Evolutionary conservation across 2,888 invertebrate genomes (phyloP), one percentile per base, ranked within the genome.

Genomic region (Amphipoea lucens): DNA sequence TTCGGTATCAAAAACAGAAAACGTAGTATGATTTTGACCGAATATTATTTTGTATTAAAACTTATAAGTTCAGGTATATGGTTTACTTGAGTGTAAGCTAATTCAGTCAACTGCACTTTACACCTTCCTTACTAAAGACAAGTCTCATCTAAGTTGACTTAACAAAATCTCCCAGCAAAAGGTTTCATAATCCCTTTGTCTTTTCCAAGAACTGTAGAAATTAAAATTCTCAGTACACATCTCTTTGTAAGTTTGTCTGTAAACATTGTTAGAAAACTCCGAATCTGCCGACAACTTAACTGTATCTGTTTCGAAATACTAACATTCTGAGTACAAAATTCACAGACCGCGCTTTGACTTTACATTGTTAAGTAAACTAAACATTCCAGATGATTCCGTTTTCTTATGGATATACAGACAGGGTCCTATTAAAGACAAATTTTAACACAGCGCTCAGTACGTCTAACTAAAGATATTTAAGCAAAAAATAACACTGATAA

Each of bases 181-280:
- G 42, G 36, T 84, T 76, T 73, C 62, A 20, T 54, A 78, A 79
- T 79, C 54, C 73, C 65, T 81, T 72, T 67, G 57, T 66, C 68
- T 66, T 67, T 89, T 83, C 89, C 71, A 5, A 82, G 88, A 88
- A 88, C 17, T 57, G 76, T 78, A 78, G 85, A 79, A 85, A 89
- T 83, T 83, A 78, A 86, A 85, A 82, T 88, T 89, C 89, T 67
- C 73, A 71, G 86, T 87, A 88, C 76, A 83, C 87, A 75, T 54
- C 77, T 54, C 77, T 80, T 82, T 76, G 72, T 82, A 76, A 86
- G 86, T 89, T 88, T 89, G 89, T 88, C 81, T 11, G 74, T 79
- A 88, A 89, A 89, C 84, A 89, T 82, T 82, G 80, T 87, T 83
- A 74, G 83, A 73, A 84, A 87, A 80, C 76, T 83, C 51, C 68